Conservation (phyloP, 2,113 vertebrate species). For the Platichthys flesus region DNA sequence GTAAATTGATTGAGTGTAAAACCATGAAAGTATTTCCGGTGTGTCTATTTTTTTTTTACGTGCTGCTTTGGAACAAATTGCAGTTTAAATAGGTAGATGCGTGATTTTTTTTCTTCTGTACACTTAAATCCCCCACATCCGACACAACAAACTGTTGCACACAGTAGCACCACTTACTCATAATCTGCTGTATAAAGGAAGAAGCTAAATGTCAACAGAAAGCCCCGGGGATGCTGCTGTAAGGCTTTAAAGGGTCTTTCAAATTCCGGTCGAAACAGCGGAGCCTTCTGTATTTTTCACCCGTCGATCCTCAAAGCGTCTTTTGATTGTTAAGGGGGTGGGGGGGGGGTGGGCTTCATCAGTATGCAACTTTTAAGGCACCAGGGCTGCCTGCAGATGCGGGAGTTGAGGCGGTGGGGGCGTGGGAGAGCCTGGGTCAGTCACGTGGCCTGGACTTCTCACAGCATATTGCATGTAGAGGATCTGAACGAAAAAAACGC, state of each 20-base stretch:
- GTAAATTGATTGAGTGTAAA: constrained; percentile 41
- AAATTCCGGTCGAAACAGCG: constrained; percentile 68
- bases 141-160: constrained; percentile 51
- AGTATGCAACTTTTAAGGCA: constrained; percentile 77
- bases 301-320: constrained; percentile 76
- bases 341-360: constrained; percentile 65
- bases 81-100: constrained; percentile 14
- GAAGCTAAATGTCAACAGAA: constrained; percentile 62
- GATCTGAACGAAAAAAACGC: constrained; percentile 64
- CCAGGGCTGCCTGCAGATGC: constrained; percentile 63
- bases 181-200: constrained; percentile 53
- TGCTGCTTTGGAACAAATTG: constrained; percentile 21
- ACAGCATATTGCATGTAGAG: constrained; percentile 44
- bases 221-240: constrained; percentile 41
- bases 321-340: constrained; percentile 82
- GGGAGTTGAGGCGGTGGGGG: constrained; percentile 45
- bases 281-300: constrained; percentile 65
- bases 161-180: constrained; percentile 39
- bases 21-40: not conserved
- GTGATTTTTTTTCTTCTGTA: constrained; percentile 10
- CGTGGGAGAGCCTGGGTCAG: constrained; percentile 70
- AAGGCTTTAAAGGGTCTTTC: constrained; percentile 52
- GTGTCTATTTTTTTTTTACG: constrained; percentile 24
- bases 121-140: constrained; percentile 33
- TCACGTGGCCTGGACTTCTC: constrained; percentile 68